Evolutionary conservation across 1,140 invertebrate species (phyloP).

Genomic region (Bombus polaris): DNA sequence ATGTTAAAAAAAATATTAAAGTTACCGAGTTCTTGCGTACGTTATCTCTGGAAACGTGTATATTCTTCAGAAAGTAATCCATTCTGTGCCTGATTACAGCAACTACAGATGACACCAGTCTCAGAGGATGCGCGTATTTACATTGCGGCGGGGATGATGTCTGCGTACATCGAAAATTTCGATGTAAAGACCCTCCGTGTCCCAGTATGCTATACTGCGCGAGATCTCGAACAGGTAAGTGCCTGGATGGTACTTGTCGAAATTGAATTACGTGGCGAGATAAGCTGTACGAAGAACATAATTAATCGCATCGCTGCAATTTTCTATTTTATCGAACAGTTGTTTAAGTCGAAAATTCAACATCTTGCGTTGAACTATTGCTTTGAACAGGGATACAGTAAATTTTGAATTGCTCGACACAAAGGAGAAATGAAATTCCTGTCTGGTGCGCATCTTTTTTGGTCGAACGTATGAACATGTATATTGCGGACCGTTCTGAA

Average conservation of each 20-base stretch:
- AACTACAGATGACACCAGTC: not conserved
- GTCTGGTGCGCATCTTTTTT: not conserved
- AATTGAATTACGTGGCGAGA: not conserved
- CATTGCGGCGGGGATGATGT: conserved; percentile 60
- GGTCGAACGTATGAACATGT: not conserved
- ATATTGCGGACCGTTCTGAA: not conserved
- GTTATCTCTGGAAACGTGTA: too few relatives aligned
- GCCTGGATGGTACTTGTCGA: not conserved
- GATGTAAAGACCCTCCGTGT: conserved; percentile 71
- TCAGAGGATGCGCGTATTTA: conserved; percentile 54
- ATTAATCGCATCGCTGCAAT: not conserved
- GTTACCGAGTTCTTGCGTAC: too few relatives aligned
- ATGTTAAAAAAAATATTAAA: too few relatives aligned
- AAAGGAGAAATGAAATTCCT: not conserved
- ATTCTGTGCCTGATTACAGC: not conserved
- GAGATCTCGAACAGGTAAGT: conserved; percentile 67
- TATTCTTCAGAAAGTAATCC: too few relatives aligned
- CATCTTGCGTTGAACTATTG: not conserved
- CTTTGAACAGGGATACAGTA: too few relatives aligned
- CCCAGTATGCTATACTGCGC: conserved; percentile 74
- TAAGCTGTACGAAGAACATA: too few relatives aligned
- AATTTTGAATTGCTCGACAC: too few relatives aligned
- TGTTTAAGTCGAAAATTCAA: not conserved
- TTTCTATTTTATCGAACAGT: not conserved
- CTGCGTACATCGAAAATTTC: conserved; percentile 73